Evolutionary conservation across 1,140 invertebrate species (phyloP).

Genomic region (Microplitis demolitor): DNA sequence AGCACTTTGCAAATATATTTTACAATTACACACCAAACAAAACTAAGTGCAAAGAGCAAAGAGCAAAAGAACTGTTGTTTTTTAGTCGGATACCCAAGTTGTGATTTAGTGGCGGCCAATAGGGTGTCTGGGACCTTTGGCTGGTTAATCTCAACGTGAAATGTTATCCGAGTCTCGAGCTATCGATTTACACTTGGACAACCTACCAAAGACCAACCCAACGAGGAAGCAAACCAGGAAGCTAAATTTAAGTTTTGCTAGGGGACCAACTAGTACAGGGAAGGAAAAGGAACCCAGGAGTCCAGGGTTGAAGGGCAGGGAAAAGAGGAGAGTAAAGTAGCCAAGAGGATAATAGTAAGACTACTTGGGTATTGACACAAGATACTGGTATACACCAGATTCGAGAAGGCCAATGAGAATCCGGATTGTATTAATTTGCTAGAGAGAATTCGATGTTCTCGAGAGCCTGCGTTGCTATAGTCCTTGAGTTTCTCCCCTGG

Average conservation of each 20-base stretch:
- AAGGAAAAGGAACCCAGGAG: not conserved
- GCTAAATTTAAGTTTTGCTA: too few species aligned
- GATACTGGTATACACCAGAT: conserved; percentile 29
- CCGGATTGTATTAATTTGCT: conserved; percentile 41
- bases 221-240: not conserved
- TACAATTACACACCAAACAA: not conserved
- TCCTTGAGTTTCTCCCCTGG: not conserved
- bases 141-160: conserved; percentile 43
- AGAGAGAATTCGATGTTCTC: conserved; percentile 8
- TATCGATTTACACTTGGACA: conserved; percentile 50
- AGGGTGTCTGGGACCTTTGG: conserved; percentile 22
- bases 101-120: too few species aligned
- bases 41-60: not conserved
- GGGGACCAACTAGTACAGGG: not conserved
- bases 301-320: not conserved
- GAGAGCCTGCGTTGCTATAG: not conserved
- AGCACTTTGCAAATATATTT: too few species aligned
- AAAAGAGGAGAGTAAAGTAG: not conserved
- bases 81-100: too few species aligned
- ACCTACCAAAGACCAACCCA: conserved; percentile 10
- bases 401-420: conserved; percentile 11
- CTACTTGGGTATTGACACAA: conserved; percentile 43
- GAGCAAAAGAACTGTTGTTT: too few species aligned
- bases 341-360: not conserved
- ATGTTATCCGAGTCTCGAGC: conserved; percentile 37